These are phyloP conservation scores for Sinocyclocheilus grahami DNA, from an alignment of 2,113 vertebrate genomes.

Conservation along the genomic window DNA sequence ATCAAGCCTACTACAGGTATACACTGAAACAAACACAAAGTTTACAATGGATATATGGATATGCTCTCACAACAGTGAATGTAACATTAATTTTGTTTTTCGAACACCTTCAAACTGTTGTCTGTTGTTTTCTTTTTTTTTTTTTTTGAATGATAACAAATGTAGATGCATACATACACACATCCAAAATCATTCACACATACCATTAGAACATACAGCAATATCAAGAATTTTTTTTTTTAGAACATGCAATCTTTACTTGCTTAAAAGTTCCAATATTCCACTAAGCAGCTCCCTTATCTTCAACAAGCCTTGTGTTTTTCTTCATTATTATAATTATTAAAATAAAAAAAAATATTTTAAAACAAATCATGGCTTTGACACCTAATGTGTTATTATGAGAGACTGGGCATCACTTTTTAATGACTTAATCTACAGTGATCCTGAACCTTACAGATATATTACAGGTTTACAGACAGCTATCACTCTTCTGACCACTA, in stretches of 20 bases:
- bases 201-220: conserved; percentile 71
- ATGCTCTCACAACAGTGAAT: conserved; percentile 89
- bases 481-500: conserved; percentile 78
- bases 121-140: conserved; percentile 20
- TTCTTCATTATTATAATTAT: conserved; percentile 1
- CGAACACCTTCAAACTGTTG: conserved; percentile 65
- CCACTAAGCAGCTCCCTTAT: conserved; percentile 61
- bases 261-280: conserved; percentile 66
- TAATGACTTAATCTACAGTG: conserved; percentile 49
- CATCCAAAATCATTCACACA: conserved; percentile 58
- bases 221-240: conserved; percentile 65
- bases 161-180: conserved; percentile 50
- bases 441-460: conserved; percentile 53
- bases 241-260: conserved; percentile 75
- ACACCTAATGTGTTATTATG: conserved; percentile 41
- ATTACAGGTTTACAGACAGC: conserved; percentile 68
- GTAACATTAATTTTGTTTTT: conserved; percentile 72
- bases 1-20: conserved; percentile 91
- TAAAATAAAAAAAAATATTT: conserved; percentile 15
- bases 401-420: conserved; percentile 34
- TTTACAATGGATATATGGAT: conserved; percentile 91
- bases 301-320: neutral
- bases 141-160: conserved; percentile 41
- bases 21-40: conserved; percentile 92
- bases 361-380: conserved; percentile 31